Evolutionary conservation across 2,888 invertebrate species (phyloP).

Genomic region (Latrodectus elegans): DNA sequence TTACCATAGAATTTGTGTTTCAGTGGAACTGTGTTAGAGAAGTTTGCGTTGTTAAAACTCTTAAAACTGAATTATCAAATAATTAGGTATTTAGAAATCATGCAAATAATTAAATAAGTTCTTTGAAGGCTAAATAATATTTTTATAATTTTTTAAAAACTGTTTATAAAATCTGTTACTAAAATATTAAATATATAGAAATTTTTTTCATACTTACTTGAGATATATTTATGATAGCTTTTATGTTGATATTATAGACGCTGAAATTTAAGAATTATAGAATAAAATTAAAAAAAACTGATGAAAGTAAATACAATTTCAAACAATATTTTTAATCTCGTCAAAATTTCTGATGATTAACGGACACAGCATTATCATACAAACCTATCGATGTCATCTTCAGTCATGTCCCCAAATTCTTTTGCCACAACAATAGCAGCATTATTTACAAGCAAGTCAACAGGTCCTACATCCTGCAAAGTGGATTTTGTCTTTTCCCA

Average conservation of each 20-base stretch:
- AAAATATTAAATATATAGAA: too few relatives aligned
- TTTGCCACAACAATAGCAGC: slow-evolving; percentile 84
- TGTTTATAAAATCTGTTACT: too few relatives aligned
- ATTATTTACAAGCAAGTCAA: slow-evolving; percentile 92
- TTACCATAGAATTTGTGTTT: too few relatives aligned
- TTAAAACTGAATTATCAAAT: too few relatives aligned
- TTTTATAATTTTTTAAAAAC: too few relatives aligned
- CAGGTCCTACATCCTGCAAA: slow-evolving; percentile 80
- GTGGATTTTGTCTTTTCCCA: slow-evolving; percentile 84
- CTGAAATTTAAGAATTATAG: not conserved
- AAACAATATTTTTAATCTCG: not conserved
- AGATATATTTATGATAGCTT: not conserved
- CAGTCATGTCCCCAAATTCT: slow-evolving; percentile 82
- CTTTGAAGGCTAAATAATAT: too few relatives aligned
- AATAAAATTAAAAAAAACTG: not conserved
- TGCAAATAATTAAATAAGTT: too few relatives aligned
- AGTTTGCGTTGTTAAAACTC: too few relatives aligned
- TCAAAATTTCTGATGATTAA: not conserved
- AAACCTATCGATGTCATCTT: slow-evolving; percentile 84
- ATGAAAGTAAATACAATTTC: not conserved
- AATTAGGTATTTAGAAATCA: too few relatives aligned
- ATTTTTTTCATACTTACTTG: not conserved
- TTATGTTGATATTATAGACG: not conserved
- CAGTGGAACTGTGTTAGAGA: too few relatives aligned
- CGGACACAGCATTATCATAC: slow-evolving; percentile 55